A percentile compares a stretch with the other conserved stretches of the same genome.
These are phyloP conservation scores for Therioaphis trifolii DNA, from an alignment of 2,888 invertebrate genomes.

Conservation along the genomic window DNA sequence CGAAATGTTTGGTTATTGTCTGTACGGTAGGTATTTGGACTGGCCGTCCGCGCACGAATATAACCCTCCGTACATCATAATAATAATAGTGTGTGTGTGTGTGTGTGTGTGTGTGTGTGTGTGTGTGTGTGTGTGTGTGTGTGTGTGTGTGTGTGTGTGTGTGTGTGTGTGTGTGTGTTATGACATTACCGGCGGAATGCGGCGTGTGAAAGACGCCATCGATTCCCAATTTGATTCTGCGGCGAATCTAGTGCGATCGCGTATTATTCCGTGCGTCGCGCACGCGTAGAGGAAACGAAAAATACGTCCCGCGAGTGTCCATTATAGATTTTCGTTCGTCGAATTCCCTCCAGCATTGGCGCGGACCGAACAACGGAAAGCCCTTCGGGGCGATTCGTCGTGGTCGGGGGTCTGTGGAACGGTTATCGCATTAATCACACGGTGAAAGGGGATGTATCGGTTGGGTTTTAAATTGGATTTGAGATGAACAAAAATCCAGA, in stretches of 20 bases:
- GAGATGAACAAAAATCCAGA: slow-evolving; percentile 57
- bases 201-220: neutral
- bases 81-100: too few species aligned
- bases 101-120: too few species aligned
- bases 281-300: slow-evolving; percentile 1
- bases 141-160: too few species aligned
- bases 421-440: slow-evolving; percentile 59
- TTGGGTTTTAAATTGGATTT: slow-evolving; percentile 50
- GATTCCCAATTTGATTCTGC: neutral
- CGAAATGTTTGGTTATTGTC: too few species aligned
- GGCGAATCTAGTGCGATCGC: neutral
- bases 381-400: slow-evolving; percentile 60
- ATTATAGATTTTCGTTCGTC: slow-evolving; percentile 32
- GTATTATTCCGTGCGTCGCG: neutral
- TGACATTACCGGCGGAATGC: neutral
- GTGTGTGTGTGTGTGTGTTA: too few species aligned
- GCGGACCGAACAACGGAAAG: slow-evolving; percentile 42
- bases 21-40: too few species aligned
- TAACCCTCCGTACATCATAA: too few species aligned
- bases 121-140: too few species aligned
- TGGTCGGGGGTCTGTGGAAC: slow-evolving; percentile 46
- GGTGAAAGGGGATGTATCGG: slow-evolving; percentile 40
- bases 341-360: slow-evolving; percentile 16
- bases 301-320: neutral
- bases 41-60: too few species aligned